Evolutionary conservation across 2,797 vertebrate species (phyloP).

Genomic region (Apodemus agrarius): DNA sequence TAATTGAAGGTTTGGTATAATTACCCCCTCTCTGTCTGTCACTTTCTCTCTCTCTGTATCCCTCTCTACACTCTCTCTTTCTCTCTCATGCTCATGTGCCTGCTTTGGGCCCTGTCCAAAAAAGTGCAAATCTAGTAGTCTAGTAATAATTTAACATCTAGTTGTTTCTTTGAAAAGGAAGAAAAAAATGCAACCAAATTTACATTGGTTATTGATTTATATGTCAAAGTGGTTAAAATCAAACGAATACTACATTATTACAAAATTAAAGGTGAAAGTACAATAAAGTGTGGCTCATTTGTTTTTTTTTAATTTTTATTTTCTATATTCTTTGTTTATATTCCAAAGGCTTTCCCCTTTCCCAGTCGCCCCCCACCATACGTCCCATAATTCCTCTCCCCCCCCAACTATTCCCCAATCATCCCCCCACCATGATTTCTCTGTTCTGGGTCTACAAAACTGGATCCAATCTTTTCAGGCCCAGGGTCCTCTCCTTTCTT

Average conservation of each 20-base stretch:
- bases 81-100: background rate
- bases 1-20: background rate
- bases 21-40: too few species aligned
- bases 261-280: background rate
- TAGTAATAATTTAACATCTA: background rate
- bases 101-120: background rate
- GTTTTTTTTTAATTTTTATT: too few species aligned
- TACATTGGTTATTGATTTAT: background rate
- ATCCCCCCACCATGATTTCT: too few species aligned
- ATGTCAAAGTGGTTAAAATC: background rate
- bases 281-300: too few species aligned
- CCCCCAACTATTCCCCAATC: too few species aligned
- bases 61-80: background rate
- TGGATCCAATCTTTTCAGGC: too few species aligned
- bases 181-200: background rate
- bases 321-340: too few species aligned
- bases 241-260: background rate
- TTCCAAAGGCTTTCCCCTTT: too few species aligned
- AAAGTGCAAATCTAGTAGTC: background rate
- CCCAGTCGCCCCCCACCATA: too few species aligned
- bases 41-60: background rate
- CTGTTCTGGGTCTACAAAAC: too few species aligned
- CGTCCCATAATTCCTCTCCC: too few species aligned
- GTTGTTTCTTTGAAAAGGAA: background rate
- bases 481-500: too few species aligned